Base-by-base conservation (phyloP, 2,888 invertebrate genomes). In the Iphiclides podalirius region DNA sequence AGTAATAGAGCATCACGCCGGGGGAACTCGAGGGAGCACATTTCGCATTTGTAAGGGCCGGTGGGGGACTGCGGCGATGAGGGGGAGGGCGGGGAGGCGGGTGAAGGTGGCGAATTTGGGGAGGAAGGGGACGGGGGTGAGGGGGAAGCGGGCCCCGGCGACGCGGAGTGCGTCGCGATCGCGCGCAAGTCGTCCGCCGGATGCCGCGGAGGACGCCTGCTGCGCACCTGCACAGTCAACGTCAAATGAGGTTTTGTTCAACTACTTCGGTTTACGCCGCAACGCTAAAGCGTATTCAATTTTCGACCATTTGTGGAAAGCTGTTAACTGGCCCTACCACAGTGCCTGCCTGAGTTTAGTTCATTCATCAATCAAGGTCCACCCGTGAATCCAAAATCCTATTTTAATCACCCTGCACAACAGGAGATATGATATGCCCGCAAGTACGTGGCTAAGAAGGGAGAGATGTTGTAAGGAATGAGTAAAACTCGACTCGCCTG, bases 11-110 rank as follows among this genome's bases (percentile, higher is more conserved):
- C 94, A 42, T 93, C 92, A 42, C 94, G 91, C 55, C 93, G 93
- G 7, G 92, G 85, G 76, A 96, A 96, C 60, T 93, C 91, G 39
- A 92, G 91, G 46, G 93, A 91, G 74, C 96, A 96, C 94, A 96
- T 95, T 75, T 95, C 95, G 71, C 96, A 96, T 59, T 92, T 93
- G 78, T 91, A 94, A 35, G 92, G 92, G 47, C 82, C 92, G 11
- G 81, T 72, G 0, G 80, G 39, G 11, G 51, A 46, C 39, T 12
- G 44, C 17, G 28, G 52, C 13, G 42, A 57, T n/a, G 14, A 43
- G 20, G 26, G 55, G 2, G 37, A 41, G 35, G 16, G 55, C 15
- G 20, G 55, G 40, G n/a, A 52, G 15, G 53, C 49, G 14, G 54
- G 46, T 33, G 42, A 50, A 20, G 50, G 35, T 31, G 47, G 45